Base-by-base conservation (phyloP, 1,140 invertebrate species). In the Diabrotica virgifera region DNA sequence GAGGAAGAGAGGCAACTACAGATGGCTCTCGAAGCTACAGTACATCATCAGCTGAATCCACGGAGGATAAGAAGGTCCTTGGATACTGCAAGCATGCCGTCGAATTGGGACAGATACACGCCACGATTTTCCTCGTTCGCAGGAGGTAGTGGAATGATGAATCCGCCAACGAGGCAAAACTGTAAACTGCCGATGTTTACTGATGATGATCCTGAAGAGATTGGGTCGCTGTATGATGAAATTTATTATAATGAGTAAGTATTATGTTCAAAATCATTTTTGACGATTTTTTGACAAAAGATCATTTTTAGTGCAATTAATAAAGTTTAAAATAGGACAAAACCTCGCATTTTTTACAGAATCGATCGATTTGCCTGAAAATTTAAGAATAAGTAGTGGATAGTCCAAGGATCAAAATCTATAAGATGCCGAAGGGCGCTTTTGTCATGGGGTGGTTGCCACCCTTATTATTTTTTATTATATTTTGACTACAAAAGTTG, bases 1-100 rank as follows among this genome's bases (percentile, higher is more conserved):
- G 90, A 91, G 76, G 89, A 91, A 76, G 88, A 91, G 73, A 81
- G 87, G 12, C 87, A 90, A 50, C 78, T 90, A 35, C 86, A 86
- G 10, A 87, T 87, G 35, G 89, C 88, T 7, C 77, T 91, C 52
- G 89, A 90, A 70, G 88, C 87, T 57, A 89, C 88, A 5, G 84
- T 83, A 56, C 84, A 85, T 70, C 77, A 83, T 73, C 79, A 82
- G 70, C 75, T 82, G 2, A 82, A 82, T 70, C 79, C 79, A 1
- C 77, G 76, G 0, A 81, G 83, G 68, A 80, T 84, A 5, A 81
- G 84, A 58, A 73, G 84, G 50, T 81, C 81, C 5, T 69, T 84
- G 38, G 82, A 82, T 57, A 82, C 80, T 59, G 76, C 80, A 8
- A 82, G 79, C 70, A 76, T 78, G 4, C 78, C 83, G 52, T 80